Evolutionary conservation across 1,140 invertebrate species (phyloP).

Genomic region (Heliothis virescens): DNA sequence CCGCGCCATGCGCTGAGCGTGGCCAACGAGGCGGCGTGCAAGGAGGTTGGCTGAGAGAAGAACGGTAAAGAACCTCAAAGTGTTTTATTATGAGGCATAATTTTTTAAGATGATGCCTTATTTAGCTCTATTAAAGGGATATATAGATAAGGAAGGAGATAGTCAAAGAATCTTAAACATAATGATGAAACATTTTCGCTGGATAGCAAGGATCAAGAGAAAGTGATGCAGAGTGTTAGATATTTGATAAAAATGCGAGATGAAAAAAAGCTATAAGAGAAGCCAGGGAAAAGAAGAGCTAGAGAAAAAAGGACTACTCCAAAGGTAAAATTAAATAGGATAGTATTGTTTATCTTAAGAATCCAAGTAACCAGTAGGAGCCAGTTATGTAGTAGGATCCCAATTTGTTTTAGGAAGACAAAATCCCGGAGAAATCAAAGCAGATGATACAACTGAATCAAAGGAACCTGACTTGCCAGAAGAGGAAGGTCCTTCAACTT

Average conservation of each 20-base stretch:
- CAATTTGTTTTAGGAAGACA: constrained; percentile 42
- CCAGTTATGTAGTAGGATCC: no score
- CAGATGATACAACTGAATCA: constrained; percentile 14
- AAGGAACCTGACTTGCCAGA: constrained; percentile 22
- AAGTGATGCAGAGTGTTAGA: constrained; percentile 79
- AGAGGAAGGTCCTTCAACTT: constrained; percentile 43
- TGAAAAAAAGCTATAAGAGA: constrained; percentile 69
- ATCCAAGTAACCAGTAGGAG: no score
- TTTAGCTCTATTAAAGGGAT: no score
- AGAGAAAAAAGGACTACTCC: constrained; percentile 64
- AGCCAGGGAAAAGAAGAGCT: constrained; percentile 69
- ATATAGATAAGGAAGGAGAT: no score
- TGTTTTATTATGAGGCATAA: no score
- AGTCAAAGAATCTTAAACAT: neutral
- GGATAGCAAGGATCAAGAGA: constrained; percentile 84
- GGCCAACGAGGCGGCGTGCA: constrained; percentile 89
- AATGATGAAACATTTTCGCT: constrained; percentile 61
- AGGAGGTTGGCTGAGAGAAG: constrained; percentile 82
- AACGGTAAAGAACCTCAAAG: no score
- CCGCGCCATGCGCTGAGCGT: constrained; percentile 96
- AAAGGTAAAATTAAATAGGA: constrained; percentile 48
- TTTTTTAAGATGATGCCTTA: no score
- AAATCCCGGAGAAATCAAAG: constrained; percentile 25
- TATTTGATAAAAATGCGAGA: constrained; percentile 80
- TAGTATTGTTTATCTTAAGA: no score